Conservation (phyloP, 2,113 vertebrate species). For the Hiodon tergisus region DNA sequence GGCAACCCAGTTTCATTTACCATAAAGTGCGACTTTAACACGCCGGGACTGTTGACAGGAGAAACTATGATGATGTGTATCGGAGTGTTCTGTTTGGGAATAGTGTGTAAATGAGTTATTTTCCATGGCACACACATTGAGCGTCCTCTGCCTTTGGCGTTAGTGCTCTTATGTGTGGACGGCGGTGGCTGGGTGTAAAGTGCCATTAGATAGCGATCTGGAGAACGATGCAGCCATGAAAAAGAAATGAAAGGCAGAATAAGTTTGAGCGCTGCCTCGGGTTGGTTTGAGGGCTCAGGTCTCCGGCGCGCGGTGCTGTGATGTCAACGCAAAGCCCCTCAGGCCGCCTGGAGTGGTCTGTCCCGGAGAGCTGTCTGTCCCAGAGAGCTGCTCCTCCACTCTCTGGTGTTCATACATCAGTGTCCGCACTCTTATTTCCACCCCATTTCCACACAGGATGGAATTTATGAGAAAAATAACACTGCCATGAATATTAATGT, state of each 20-base stretch:
- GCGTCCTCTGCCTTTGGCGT: neutral
- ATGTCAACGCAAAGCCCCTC: neutral
- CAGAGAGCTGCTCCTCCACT: neutral
- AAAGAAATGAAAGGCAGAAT: slow-evolving; percentile 5
- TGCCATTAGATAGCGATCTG: neutral
- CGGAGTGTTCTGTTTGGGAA: neutral
- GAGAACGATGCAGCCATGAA: neutral
- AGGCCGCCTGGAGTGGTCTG: neutral
- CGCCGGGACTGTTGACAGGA: slow-evolving; percentile 3
- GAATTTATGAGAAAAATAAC: slow-evolving; percentile 32
- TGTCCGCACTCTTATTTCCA: neutral
- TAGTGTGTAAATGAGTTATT: slow-evolving; percentile 3
- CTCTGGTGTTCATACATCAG: neutral
- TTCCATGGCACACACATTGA: slow-evolving; percentile 5
- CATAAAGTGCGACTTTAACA: neutral
- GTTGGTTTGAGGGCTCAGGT: neutral
- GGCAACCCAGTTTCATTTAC: neutral
- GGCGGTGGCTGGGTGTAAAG: neutral
- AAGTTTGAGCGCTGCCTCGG: neutral
- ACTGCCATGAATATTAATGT: slow-evolving; percentile 41
- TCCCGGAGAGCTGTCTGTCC: neutral
- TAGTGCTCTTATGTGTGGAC: neutral
- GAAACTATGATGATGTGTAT: neutral
- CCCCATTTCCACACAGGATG: neutral
- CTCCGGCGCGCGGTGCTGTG: neutral